Evolutionary conservation across 2,113 vertebrate genomes (phyloP), one percentile per base, ranked within the genome.

Genomic region (Xenopus laevis): DNA sequence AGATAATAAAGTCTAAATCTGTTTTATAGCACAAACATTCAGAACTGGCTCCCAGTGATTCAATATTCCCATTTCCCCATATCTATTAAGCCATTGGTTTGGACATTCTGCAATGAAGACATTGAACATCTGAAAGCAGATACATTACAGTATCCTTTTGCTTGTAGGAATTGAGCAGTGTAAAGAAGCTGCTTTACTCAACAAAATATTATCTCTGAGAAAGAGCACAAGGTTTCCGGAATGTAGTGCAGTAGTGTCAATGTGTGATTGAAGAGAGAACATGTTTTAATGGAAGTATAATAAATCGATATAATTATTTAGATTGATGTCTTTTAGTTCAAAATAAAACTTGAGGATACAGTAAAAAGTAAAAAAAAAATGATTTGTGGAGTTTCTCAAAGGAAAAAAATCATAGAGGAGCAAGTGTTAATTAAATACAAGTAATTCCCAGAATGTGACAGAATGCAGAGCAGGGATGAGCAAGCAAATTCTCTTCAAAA

Each of bases 71-170:
- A 76, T 70, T 64, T 70, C 74, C 74, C 33, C 74, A 70, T 64
- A 76, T 76, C 74, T 76, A 76, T 76, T 76, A 76, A 76, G 66
- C 67, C 50, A 23, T 23, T 59, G 70, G 70, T 76, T 76, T 55
- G 16, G 74, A 67, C 74, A 75, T 75, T 76, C 63, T 57, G 30
- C 55, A 68, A 76, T 59, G 27, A 76, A 2, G 60, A 64, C 74
- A 70, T 27, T 69, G 69, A 64, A 70, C 47, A 45, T 70, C 27
- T 63, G 23, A 63, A 63, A 70, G 59, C 57, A 70, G 66, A 76
- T 70, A 63, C 70, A 76, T 63, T 59, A 45, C 65, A 50, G 20
- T 18, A 44, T 66, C 55, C 15, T 33, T 75, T 63, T 60, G 23
- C 65, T 52, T 65, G 40, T 52, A 68, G 68, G 21, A 62, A 50